A percentile compares a stretch with the other conserved stretches of the same genome.
phyloP scores from a whole-genome alignment of 2,113 vertebrate species.

The Carollia perspicillata region DNA sequence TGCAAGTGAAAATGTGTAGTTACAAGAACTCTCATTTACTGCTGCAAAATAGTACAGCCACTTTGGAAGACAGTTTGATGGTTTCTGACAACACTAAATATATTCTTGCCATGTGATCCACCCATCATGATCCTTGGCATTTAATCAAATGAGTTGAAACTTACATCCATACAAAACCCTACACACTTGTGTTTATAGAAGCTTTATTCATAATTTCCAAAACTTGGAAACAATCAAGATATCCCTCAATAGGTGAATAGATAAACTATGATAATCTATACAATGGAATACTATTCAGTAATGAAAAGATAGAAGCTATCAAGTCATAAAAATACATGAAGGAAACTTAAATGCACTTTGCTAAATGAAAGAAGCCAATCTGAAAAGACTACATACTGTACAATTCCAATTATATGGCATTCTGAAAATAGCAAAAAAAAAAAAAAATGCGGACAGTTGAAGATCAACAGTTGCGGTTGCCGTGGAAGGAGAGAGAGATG shows the following conservation, averaged over 20 bases:
- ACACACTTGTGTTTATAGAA: neutral
- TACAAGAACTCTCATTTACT: neutral
- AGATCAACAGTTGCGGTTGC: neutral
- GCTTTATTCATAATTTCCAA: neutral
- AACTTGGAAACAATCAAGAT: neutral
- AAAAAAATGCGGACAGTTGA: neutral
- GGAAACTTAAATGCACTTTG: neutral
- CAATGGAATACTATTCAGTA: neutral
- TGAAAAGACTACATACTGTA: neutral
- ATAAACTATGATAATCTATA: neutral
- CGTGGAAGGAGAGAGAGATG: neutral
- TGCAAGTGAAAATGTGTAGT: neutral
- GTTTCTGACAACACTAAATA: neutral
- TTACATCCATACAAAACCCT: neutral
- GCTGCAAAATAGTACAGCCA: neutral
- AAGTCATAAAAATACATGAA: neutral
- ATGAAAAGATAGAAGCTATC: neutral
- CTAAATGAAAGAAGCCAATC: neutral
- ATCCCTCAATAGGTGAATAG: neutral
- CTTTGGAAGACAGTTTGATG: neutral
- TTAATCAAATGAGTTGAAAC: neutral
- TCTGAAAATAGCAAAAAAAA: neutral
- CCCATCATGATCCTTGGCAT: neutral
- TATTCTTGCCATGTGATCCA: neutral
- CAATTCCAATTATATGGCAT: neutral